These are phyloP conservation scores for Vombatus ursinus DNA, from an alignment of 2,113 vertebrate genomes.

Conservation along the genomic window DNA sequence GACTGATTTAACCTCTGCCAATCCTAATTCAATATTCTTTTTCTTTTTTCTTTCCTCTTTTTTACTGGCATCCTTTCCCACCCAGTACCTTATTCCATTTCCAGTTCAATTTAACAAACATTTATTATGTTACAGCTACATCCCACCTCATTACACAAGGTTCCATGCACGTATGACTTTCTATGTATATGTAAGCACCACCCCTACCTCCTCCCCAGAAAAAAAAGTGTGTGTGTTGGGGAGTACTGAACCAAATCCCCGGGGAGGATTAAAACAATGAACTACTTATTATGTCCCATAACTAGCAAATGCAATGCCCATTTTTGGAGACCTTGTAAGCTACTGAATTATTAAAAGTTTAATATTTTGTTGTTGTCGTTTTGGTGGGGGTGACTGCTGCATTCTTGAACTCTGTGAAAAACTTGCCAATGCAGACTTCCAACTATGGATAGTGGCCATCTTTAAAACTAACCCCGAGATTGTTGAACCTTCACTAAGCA, in stretches of 20 bases:
- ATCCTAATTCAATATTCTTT: background rate
- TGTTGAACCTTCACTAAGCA: background rate
- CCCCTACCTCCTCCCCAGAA: too few species aligned
- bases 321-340: background rate
- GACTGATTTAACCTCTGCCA: background rate
- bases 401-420: background rate
- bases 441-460: background rate
- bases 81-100: background rate
- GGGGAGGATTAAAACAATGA: background rate
- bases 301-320: background rate
- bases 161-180: background rate
- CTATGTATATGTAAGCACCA: too few species aligned
- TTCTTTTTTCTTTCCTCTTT: background rate
- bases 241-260: background rate
- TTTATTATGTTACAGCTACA: background rate
- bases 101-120: background rate
- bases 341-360: background rate
- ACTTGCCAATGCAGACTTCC: background rate
- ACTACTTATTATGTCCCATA: too few species aligned
- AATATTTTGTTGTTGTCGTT: background rate
- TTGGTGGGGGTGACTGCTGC: background rate
- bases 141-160: background rate
- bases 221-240: too few species aligned
- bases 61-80: background rate
- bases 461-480: background rate